Conservation (phyloP, 2,113 vertebrate genomes). For the Quiscalus mexicanus region DNA sequence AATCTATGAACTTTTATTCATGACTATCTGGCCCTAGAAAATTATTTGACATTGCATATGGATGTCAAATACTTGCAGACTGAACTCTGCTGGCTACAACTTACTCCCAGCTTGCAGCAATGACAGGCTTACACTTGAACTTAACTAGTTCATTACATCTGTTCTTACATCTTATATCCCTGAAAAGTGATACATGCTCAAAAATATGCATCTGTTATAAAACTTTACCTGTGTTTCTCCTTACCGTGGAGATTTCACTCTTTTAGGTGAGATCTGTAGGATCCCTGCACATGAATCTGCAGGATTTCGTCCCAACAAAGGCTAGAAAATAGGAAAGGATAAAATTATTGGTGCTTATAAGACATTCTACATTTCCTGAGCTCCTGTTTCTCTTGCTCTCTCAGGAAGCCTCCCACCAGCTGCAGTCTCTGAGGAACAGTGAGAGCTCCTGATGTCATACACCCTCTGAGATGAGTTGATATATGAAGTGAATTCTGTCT, state of each 20-base stretch:
- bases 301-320: neutral
- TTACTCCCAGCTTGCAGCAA: neutral
- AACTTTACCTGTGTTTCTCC: neutral
- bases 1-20: constrained; percentile 31
- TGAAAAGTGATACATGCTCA: neutral
- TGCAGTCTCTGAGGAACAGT: neutral
- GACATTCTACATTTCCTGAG: neutral
- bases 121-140: neutral
- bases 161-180: neutral
- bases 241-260: neutral
- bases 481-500: neutral
- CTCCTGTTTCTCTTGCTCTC: neutral
- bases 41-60: constrained; percentile 38
- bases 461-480: neutral
- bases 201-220: neutral
- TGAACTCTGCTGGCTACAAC: neutral
- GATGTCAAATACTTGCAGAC: constrained; percentile 26
- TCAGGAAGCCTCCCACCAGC: neutral
- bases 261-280: neutral
- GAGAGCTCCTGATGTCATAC: neutral
- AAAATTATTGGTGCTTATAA: neutral
- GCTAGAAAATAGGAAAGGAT: neutral
- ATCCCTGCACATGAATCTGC: neutral
- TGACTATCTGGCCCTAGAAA: constrained; percentile 26
- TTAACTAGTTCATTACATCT: neutral